Base-by-base conservation (phyloP, 2,888 invertebrate species). In the Synergus umbraculus region DNA sequence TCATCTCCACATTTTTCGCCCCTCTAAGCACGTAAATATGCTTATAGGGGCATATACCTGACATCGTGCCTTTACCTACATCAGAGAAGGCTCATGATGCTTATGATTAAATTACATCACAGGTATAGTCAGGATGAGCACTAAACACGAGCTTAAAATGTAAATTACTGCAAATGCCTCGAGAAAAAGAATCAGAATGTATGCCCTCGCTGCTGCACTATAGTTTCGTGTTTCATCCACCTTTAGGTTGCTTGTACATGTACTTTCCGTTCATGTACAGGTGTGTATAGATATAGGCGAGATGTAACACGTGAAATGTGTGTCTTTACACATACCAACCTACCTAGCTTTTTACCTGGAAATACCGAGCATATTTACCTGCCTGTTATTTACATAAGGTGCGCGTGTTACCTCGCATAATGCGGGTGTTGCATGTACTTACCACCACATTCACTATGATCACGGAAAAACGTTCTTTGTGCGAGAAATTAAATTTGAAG, bases 321-420 rank as follows among this genome's bases (percentile, higher is more conserved):
- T 46, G 65, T 78, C 29, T 29, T 49, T 79, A 64, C 65, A 54
- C 63, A 63, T 76, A 66, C 67, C 22, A 60, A 60, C 76, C n/a
- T 15, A 69, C 29, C 9, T 22, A 49, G 46, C 44, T 69, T 49
- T 69, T 69, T 49, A 22, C 22, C 22, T 8, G 7, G 46, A 46
- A 69, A 69, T 46, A 69, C 29, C 12, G 15, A 69, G 46, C 43
- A 9, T 69, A 66, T 80, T 83, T 83, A 81, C 76, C 64, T 80
- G 60, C 69, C 37, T 58, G 46, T 69, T 81, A 84, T 85, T 85
- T 85, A 83, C 85, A 82, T 84, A 79, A 80, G 78, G 73, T 81
- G 69, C 58, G 58, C 13, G 73, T 13, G 65, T n/a, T 49, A 54
- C 29, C 64, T 76, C 15, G 46, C 60, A 60, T 60, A 76, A 80